phyloP scores from a whole-genome alignment of 2,888 invertebrate species.

The Yponomeuta plumbellus region DNA sequence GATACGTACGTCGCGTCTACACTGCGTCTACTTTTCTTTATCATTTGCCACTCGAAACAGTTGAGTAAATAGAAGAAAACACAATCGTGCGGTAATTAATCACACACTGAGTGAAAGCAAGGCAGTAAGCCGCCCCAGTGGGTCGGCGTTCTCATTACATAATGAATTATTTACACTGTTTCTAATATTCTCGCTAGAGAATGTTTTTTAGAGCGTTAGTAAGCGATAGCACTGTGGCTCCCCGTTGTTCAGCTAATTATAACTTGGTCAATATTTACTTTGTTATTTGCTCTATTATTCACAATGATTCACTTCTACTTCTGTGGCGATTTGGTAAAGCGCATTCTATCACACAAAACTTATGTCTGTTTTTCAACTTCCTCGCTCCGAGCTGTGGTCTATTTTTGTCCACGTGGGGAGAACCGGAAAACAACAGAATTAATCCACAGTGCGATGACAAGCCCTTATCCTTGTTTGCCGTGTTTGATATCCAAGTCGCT shows the following conservation, averaged over 20 bases:
- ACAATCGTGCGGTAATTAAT: constrained; percentile 67
- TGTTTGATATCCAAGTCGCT: background rate
- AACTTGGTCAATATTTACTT: background rate
- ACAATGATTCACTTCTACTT: background rate
- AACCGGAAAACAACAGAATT: background rate
- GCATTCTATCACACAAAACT: background rate
- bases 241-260: background rate
- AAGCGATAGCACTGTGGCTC: background rate
- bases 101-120: constrained; percentile 69
- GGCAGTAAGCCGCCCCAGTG: constrained; percentile 37
- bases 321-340: background rate
- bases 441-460: background rate
- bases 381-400: background rate
- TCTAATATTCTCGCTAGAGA: constrained; percentile 13
- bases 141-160: constrained; percentile 57
- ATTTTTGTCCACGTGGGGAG: background rate
- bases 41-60: constrained; percentile 69
- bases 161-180: constrained; percentile 63
- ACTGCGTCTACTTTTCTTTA: constrained; percentile 68
- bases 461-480: background rate
- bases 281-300: background rate
- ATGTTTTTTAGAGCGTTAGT: constrained; percentile 3
- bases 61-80: constrained; percentile 70
- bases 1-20: constrained; percentile 60
- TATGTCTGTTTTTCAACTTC: background rate